Evolutionary conservation across 2,113 vertebrate genomes (phyloP).

Genomic region (Agelaius phoeniceus): DNA sequence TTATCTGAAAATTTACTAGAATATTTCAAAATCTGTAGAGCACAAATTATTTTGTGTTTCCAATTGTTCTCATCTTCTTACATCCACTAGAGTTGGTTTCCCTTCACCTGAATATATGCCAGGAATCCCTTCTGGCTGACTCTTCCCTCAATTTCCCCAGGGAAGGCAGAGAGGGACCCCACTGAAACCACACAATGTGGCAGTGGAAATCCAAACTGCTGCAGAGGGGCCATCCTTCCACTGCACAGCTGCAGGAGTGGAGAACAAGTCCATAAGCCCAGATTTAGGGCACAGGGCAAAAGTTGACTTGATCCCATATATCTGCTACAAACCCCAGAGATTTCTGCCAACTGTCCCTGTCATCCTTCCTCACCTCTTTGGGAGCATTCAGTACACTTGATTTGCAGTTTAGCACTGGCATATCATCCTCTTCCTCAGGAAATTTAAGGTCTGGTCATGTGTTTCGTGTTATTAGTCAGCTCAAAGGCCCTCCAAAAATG

Average conservation of each 20-base stretch:
- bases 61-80: neutral
- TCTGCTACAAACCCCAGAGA: neutral
- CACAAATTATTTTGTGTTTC: neutral
- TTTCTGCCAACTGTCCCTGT: neutral
- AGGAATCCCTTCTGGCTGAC: neutral
- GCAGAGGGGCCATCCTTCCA: neutral
- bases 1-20: neutral
- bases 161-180: neutral
- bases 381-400: neutral
- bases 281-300: neutral
- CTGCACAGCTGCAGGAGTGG: neutral
- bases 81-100: neutral
- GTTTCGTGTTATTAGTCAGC: neutral
- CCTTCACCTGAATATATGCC: neutral
- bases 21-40: neutral
- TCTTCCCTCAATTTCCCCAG: neutral
- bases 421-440: neutral
- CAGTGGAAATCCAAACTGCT: neutral
- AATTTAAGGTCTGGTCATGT: neutral
- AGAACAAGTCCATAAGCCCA: neutral
- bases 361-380: neutral
- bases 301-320: neutral
- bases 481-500: neutral
- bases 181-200: accelerated
- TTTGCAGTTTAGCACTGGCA: neutral